Conservation (phyloP, 1,140 invertebrate genomes). For the Cotesia chilonis region DNA sequence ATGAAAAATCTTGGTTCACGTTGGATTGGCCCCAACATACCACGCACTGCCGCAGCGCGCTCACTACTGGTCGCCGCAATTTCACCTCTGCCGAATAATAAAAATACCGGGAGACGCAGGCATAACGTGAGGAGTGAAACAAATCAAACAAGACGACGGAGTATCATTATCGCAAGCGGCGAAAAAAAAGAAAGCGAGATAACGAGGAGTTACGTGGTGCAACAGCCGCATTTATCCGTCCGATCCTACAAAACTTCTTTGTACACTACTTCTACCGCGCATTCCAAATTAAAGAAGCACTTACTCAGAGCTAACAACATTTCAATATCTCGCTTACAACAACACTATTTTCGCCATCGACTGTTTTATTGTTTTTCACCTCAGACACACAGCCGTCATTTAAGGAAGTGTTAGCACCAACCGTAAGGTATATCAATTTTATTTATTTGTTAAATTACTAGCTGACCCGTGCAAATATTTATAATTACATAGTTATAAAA, state of each 20-base stretch:
- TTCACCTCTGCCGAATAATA: slow-evolving; percentile 45
- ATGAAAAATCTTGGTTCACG: slow-evolving; percentile 68
- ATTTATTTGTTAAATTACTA: neutral
- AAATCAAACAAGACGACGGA: slow-evolving; percentile 32
- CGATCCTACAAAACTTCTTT: slow-evolving; percentile 59
- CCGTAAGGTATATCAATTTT: slow-evolving; percentile 49
- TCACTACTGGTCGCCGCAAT: slow-evolving; percentile 62
- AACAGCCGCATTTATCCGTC: slow-evolving; percentile 61
- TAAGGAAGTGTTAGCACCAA: slow-evolving; percentile 65
- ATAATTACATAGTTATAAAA: too few relatives aligned
- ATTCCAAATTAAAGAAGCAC: slow-evolving; percentile 39
- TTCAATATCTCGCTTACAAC: slow-evolving; percentile 36
- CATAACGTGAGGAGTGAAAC: slow-evolving; percentile 47
- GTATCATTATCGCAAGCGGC: slow-evolving; percentile 29
- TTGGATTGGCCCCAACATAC: slow-evolving; percentile 66
- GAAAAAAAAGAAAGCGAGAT: slow-evolving; percentile 42
- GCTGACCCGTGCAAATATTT: neutral
- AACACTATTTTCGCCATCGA: slow-evolving; percentile 44
- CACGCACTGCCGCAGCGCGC: slow-evolving; percentile 67
- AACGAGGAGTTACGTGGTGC: slow-evolving; percentile 49
- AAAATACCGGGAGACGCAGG: slow-evolving; percentile 41
- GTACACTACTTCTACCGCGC: slow-evolving; percentile 36
- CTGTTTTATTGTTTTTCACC: slow-evolving; percentile 54
- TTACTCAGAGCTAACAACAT: slow-evolving; percentile 27
- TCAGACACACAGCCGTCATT: slow-evolving; percentile 60